These are phyloP conservation scores for Lepidothrix coronata DNA, from an alignment of 2,113 vertebrate species.

Conservation along the genomic window DNA sequence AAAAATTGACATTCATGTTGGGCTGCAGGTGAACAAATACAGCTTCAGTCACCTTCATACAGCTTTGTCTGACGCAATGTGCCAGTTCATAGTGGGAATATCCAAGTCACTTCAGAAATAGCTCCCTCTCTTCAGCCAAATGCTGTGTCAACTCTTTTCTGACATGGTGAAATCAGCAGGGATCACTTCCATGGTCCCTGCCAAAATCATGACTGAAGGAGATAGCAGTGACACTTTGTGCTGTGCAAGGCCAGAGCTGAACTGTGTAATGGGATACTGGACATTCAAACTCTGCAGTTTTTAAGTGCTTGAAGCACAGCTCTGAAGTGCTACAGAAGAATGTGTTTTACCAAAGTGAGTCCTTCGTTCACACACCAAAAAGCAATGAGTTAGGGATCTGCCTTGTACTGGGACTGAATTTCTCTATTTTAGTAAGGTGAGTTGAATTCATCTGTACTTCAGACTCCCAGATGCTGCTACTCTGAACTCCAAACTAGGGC, in stretches of 20 bases:
- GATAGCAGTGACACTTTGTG: neutral
- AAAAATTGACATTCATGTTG: neutral
- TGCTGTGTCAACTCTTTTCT: neutral
- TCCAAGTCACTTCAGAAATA: conserved; percentile 29
- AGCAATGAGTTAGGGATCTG: neutral
- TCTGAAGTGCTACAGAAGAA: neutral
- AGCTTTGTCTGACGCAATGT: neutral
- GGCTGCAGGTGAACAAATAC: neutral
- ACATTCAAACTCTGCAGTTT: neutral
- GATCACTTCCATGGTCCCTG: neutral
- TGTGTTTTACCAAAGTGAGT: neutral
- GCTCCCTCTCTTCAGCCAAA: neutral
- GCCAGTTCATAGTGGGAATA: neutral
- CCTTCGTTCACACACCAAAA: neutral
- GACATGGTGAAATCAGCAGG: neutral
- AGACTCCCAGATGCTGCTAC: neutral
- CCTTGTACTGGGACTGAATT: neutral
- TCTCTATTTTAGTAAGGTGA: neutral
- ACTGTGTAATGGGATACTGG: neutral
- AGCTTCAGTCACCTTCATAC: neutral
- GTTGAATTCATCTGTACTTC: neutral
- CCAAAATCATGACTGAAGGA: neutral
- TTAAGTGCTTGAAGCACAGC: neutral
- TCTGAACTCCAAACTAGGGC: neutral
- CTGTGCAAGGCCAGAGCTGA: neutral